phyloP scores from a whole-genome alignment of 1,140 invertebrate genomes.

The Platorchestia sp. region DNA sequence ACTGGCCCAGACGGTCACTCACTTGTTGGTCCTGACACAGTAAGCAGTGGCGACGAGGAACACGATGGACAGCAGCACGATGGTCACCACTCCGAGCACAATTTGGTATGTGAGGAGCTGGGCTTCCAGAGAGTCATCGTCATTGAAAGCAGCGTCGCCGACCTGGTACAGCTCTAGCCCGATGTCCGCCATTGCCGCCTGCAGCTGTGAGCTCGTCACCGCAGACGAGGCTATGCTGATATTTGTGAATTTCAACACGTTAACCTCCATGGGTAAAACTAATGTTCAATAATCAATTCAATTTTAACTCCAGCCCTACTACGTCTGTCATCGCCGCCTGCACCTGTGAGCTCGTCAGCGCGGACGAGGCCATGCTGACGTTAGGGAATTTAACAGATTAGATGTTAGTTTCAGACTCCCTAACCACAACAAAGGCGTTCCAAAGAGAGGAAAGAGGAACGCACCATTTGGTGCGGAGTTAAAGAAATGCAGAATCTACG shows the following conservation, averaged over 20 bases:
- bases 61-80: constrained; percentile 63
- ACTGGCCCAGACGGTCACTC: constrained; percentile 42
- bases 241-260: not conserved
- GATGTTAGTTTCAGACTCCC: too few relatives aligned
- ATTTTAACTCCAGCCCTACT: not conserved
- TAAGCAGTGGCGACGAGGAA: constrained; percentile 62
- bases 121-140: not conserved
- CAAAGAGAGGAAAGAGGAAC: too few relatives aligned
- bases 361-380: too few relatives aligned
- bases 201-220: constrained; percentile 25
- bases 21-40: constrained; percentile 65
- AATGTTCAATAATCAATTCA: too few relatives aligned
- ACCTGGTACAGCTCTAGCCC: constrained; percentile 33
- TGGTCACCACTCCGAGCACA: constrained; percentile 61
- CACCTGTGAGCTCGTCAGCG: too few relatives aligned
- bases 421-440: too few relatives aligned
- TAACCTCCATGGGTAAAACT: too few relatives aligned
- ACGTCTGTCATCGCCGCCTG: not conserved
- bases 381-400: too few relatives aligned
- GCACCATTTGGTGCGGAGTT: too few relatives aligned
- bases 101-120: constrained; percentile 57
- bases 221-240: not conserved
- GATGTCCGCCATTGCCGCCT: not conserved
- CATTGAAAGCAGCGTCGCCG: not conserved
- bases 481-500: too few relatives aligned